Conservation (phyloP, 2,888 invertebrate species). For the Caradrina clavipalpis region DNA sequence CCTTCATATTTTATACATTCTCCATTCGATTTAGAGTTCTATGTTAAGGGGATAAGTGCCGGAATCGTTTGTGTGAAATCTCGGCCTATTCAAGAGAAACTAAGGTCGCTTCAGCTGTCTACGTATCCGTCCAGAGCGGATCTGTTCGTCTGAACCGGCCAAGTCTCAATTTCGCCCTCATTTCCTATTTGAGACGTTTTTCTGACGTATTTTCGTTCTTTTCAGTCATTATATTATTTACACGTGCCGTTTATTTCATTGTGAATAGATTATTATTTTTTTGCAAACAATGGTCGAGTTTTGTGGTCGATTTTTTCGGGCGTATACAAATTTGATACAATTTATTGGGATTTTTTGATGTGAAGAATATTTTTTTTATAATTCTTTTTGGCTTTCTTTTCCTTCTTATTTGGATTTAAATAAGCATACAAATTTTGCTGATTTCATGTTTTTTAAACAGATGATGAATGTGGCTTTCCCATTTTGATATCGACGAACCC, state of each 20-base stretch:
- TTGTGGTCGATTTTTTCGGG: slow-evolving; percentile 25
- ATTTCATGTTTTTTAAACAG: slow-evolving; percentile 5
- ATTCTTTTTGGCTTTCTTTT: not conserved
- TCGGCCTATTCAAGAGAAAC: slow-evolving; percentile 55
- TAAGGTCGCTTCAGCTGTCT: slow-evolving; percentile 67
- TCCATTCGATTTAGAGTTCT: slow-evolving; percentile 32
- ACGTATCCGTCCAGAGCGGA: slow-evolving; percentile 69
- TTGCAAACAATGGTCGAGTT: slow-evolving; percentile 51
- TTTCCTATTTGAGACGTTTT: slow-evolving; percentile 66
- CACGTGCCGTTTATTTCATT: slow-evolving; percentile 50
- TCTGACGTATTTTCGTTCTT: slow-evolving; percentile 53
- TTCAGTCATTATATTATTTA: slow-evolving; percentile 53
- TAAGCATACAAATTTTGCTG: not conserved
- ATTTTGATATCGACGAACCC: too few species aligned
- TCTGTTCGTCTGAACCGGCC: slow-evolving; percentile 61
- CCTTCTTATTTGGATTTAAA: not conserved
- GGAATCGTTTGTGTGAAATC: slow-evolving; percentile 26
- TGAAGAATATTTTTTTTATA: not conserved
- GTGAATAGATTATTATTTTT: slow-evolving; percentile 56
- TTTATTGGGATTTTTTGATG: slow-evolving; percentile 29
- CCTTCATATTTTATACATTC: slow-evolving; percentile 15
- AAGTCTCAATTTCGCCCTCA: slow-evolving; percentile 72
- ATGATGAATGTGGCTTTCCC: not conserved
- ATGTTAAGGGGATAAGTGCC: slow-evolving; percentile 18
- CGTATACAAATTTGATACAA: slow-evolving; percentile 49